Percentiles rank a stretch among this genome's conserved stretches.
Evolutionary conservation across 2,113 vertebrate genomes (phyloP).

Genomic region (Zootoca vivipara): DNA sequence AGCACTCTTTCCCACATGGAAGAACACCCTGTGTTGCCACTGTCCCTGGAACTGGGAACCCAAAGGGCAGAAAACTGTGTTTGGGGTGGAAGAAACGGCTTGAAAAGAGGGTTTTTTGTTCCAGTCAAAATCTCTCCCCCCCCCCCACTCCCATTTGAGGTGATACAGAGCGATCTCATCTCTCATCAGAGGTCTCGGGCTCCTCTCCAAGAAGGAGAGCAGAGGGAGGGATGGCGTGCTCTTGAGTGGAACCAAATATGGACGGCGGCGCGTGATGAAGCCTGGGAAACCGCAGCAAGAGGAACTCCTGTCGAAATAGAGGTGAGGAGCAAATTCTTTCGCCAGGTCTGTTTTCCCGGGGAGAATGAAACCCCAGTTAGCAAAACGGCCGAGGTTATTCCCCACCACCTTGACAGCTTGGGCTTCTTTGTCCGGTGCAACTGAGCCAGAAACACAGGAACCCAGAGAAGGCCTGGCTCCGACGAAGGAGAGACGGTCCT

Average conservation of each 20-base stretch:
- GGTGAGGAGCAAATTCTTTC: background rate
- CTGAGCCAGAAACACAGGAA: conserved; percentile 28
- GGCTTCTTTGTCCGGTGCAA: background rate
- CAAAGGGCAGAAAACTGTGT: background rate
- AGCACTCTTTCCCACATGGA: background rate
- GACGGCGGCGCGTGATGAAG: background rate
- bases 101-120: background rate
- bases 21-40: background rate
- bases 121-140: background rate
- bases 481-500: background rate
- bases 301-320: background rate
- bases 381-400: background rate
- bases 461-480: background rate
- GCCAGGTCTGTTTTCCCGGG: background rate
- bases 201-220: background rate
- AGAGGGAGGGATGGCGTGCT: background rate
- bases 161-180: background rate
- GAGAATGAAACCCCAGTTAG: background rate
- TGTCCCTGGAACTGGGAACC: too few relatives aligned
- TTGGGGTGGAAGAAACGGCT: background rate
- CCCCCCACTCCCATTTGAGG: background rate
- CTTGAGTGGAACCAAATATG: background rate
- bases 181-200: background rate
- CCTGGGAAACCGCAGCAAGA: background rate
- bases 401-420: background rate